Evolutionary conservation across 2,113 vertebrate species (phyloP), one percentile per base, ranked within the genome.

Genomic region (Cephalopterus ornatus): DNA sequence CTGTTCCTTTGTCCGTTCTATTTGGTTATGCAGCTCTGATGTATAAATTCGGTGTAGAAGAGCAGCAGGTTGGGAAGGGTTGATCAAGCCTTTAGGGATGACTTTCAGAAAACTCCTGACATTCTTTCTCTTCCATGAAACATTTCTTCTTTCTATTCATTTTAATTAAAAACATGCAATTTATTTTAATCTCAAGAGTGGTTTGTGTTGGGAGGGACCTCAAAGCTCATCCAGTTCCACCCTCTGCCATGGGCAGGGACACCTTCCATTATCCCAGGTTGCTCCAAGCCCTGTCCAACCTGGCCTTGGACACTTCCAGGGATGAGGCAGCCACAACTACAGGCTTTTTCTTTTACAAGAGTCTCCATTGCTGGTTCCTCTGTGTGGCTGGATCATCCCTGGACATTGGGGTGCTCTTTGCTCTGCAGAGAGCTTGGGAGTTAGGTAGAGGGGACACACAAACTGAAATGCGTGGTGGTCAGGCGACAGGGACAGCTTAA

Each of bases 21-120:
- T 15, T 14, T 0, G 2, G 6, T 27, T 30, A 0, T 8, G 20
- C 50, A 35, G 18, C 18, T 6, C 55, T 58, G 24, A 9, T 32
- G 28, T 33, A 9, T 22, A 19, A 42, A 41, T 75, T 26, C 14
- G 22, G 32, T 32, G 37, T 14, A 26, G 70, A 47, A 89, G 71
- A 82, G 77, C 26, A 14, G 27, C 37, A 62, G 41, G 77, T 24
- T 3, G 33, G 42, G 83, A 61, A 77, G 44, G 58, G 58, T n/a
- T 55, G 89, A 41, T 62, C 46, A 14, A 81, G 65, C 33, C 56
- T 63, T 86, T 66, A 61, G 63, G 24, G 37, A 55, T 32, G 53
- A 11, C 24, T 35, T 92, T 73, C 46, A 80, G 24, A 58, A 20
- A 78, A 26, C 30, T 65, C 35, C 62, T 11, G 4, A 44, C 15